A percentile compares a stretch with the other conserved stretches of the same genome.
Evolutionary conservation across 2,113 vertebrate genomes (phyloP).

Genomic region (Alethe diademata): DNA sequence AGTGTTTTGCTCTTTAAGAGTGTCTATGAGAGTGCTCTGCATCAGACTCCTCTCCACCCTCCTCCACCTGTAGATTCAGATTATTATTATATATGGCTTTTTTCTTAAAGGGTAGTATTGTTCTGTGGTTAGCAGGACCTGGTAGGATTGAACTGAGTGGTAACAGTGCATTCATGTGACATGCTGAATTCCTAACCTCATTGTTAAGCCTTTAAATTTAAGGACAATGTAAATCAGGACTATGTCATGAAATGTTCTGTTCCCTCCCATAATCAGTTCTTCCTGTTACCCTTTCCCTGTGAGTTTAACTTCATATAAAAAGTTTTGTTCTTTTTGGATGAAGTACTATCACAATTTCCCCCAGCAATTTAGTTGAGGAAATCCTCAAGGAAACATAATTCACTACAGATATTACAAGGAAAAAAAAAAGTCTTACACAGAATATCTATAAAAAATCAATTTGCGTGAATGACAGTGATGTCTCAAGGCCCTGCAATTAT

Average conservation of each 20-base stretch:
- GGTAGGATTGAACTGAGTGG: background rate
- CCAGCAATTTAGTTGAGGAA: background rate
- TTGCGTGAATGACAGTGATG: background rate
- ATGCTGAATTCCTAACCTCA: background rate
- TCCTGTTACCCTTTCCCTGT: background rate
- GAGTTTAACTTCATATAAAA: background rate
- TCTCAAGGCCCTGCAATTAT: background rate
- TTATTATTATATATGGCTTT: background rate
- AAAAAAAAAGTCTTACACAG: background rate
- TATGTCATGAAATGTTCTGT: background rate
- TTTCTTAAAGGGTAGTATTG: background rate
- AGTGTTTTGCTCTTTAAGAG: background rate
- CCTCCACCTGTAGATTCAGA: background rate
- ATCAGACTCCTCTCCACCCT: background rate
- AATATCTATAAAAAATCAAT: background rate
- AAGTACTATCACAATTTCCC: background rate
- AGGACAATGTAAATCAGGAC: background rate
- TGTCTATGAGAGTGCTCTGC: accelerated
- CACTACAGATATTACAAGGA: background rate
- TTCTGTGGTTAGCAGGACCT: background rate
- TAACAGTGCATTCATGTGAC: background rate
- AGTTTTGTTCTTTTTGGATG: background rate
- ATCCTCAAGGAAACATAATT: background rate
- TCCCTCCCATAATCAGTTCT: background rate
- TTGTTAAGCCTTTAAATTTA: background rate